Percentiles rank a stretch among this genome's conserved stretches.
Conservation (phyloP, 2,888 invertebrate genomes). For the Ganaspis brasiliensis region DNA sequence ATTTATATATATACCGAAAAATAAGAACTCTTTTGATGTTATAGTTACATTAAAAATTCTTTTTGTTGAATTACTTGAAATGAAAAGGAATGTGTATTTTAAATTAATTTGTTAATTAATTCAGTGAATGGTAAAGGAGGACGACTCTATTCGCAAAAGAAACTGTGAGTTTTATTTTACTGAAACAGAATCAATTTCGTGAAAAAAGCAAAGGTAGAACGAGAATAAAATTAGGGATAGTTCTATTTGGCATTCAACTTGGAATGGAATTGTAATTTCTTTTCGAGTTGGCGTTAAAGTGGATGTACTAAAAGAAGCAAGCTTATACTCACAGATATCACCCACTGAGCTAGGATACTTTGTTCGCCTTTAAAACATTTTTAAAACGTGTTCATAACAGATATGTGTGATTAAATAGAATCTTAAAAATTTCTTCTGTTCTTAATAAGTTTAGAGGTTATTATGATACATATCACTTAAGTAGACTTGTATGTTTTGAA, state of each 20-base stretch:
- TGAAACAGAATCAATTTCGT: conserved; percentile 5
- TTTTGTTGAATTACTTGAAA: too few species aligned
- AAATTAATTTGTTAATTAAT: not conserved
- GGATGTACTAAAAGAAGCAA: conserved; percentile 47
- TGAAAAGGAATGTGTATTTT: not conserved
- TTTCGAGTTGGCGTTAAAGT: conserved; percentile 59
- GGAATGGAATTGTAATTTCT: conserved; percentile 61
- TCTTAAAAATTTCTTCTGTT: too few species aligned
- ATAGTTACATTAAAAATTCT: too few species aligned
- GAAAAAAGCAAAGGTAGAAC: conserved; percentile 13
- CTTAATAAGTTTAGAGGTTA: too few species aligned
- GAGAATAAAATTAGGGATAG: conserved; percentile 48
- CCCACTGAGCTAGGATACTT: not conserved
- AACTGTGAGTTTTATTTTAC: conserved; percentile 6
- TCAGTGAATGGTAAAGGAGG: too few species aligned
- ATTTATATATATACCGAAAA: too few species aligned
- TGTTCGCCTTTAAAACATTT: not conserved
- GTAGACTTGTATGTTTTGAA: too few species aligned
- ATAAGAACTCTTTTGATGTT: too few species aligned
- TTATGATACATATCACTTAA: too few species aligned
- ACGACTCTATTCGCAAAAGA: not conserved
- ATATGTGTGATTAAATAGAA: too few species aligned
- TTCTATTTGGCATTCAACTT: conserved; percentile 57
- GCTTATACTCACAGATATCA: conserved; percentile 45
- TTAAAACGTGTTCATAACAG: too few species aligned